Conservation (phyloP, 2,113 vertebrate genomes). For the Micronycteris hirsuta region DNA sequence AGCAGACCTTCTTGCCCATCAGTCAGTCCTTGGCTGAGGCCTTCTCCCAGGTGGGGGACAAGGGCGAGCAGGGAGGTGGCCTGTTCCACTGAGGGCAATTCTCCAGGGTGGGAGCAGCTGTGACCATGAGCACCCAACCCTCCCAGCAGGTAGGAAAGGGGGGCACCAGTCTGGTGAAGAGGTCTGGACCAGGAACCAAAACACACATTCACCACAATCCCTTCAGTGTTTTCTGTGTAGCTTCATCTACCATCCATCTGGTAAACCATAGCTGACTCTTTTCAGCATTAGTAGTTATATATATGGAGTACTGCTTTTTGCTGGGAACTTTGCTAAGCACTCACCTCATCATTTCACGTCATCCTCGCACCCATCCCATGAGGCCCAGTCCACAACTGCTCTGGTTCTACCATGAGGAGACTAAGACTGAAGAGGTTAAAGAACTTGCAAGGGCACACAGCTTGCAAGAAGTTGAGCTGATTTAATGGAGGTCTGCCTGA, state of each 20-base stretch:
- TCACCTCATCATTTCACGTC: not conserved
- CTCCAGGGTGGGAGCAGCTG: not conserved
- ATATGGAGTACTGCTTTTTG: not conserved
- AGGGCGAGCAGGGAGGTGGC: not conserved
- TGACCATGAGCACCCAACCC: not conserved
- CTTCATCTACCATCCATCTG: not conserved
- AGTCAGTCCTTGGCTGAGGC: not conserved
- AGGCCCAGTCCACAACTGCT: not conserved
- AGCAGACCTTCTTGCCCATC: not conserved
- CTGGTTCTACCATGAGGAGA: not conserved
- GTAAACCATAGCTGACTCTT: not conserved
- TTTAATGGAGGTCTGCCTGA: not conserved
- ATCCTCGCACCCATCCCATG: not conserved
- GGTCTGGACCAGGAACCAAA: too few species aligned
- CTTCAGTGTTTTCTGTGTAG: not conserved
- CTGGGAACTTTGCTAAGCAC: not conserved
- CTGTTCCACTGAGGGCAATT: not conserved
- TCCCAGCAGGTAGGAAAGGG: not conserved
- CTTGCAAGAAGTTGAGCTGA: not conserved
- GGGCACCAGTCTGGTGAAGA: not conserved
- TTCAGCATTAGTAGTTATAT: not conserved
- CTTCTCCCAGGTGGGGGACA: not conserved
- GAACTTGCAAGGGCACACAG: not conserved
- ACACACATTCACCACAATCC: not conserved
- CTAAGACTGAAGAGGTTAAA: not conserved